These are phyloP conservation scores for Chymomyza fuscimana DNA, from an alignment of 2,888 invertebrate species.

Conservation along the genomic window DNA sequence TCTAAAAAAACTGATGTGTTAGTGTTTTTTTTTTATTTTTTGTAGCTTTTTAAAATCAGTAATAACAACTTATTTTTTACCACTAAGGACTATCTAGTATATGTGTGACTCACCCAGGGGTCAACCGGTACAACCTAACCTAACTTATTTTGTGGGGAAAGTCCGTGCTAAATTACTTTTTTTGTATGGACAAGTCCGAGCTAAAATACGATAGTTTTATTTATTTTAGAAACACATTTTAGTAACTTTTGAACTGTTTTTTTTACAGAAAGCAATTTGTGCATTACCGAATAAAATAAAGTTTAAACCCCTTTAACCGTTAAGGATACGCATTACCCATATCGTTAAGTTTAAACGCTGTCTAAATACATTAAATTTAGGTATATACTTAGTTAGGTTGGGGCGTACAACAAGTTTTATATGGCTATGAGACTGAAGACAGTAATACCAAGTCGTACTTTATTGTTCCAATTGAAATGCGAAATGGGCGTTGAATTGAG, in stretches of 20 bases:
- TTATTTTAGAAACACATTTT: neutral
- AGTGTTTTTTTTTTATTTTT: too few relatives aligned
- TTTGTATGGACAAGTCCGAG: too few relatives aligned
- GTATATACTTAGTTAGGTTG: neutral
- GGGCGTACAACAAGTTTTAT: constrained; percentile 42
- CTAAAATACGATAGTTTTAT: neutral
- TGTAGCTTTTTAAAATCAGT: too few relatives aligned
- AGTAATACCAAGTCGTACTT: constrained; percentile 48
- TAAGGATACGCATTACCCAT: neutral
- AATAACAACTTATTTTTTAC: too few relatives aligned
- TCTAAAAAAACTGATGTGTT: too few relatives aligned
- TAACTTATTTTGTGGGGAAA: too few relatives aligned
- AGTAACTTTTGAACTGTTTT: neutral
- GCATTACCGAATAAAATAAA: neutral
- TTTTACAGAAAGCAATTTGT: neutral
- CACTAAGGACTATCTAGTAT: too few relatives aligned
- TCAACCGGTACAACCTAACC: too few relatives aligned
- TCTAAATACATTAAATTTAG: neutral
- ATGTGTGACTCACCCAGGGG: too few relatives aligned
- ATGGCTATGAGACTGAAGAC: neutral
- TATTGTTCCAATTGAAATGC: constrained; percentile 70
- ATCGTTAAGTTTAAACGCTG: neutral
- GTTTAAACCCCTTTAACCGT: neutral
- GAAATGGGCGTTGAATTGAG: constrained; percentile 70
- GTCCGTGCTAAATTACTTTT: too few relatives aligned